These are phyloP conservation scores for Hirtodrosophila trivittata DNA, from an alignment of 2,888 invertebrate genomes.

Conservation along the genomic window DNA sequence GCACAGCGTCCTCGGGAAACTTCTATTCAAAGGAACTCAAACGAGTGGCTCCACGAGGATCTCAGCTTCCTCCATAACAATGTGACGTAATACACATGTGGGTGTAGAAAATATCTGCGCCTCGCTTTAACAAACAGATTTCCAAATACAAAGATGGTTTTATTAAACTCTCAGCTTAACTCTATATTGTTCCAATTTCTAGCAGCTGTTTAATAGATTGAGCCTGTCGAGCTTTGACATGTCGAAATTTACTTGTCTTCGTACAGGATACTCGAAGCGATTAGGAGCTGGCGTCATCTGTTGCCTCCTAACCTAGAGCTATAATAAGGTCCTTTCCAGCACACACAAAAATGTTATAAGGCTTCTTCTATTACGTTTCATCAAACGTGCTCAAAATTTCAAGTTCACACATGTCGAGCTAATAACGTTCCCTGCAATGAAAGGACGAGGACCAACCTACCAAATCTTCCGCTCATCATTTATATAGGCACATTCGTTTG, in stretches of 20 bases:
- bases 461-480: no score
- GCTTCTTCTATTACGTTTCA: slow-evolving; percentile 52
- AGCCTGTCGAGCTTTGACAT: not conserved
- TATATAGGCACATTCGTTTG: no score
- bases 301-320: not conserved
- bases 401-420: slow-evolving; percentile 64
- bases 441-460: slow-evolving; percentile 26
- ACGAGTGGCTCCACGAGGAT: not conserved
- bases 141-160: no score
- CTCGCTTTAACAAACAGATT: no score
- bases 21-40: not conserved
- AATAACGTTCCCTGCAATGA: slow-evolving; percentile 60
- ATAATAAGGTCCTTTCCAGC: slow-evolving; percentile 14
- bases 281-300: slow-evolving; percentile 3
- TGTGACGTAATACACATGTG: not conserved
- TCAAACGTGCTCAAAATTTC: slow-evolving; percentile 70
- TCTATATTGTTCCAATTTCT: no score
- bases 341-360: slow-evolving; percentile 38
- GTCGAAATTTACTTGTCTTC: slow-evolving; percentile 7
- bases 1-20: not conserved
- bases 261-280: not conserved
- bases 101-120: not conserved
- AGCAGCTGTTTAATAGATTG: no score
- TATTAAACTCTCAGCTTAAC: no score
- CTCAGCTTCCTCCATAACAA: not conserved